phyloP scores from a whole-genome alignment of 2,888 invertebrate species.

The Melinaea menophilus region DNA sequence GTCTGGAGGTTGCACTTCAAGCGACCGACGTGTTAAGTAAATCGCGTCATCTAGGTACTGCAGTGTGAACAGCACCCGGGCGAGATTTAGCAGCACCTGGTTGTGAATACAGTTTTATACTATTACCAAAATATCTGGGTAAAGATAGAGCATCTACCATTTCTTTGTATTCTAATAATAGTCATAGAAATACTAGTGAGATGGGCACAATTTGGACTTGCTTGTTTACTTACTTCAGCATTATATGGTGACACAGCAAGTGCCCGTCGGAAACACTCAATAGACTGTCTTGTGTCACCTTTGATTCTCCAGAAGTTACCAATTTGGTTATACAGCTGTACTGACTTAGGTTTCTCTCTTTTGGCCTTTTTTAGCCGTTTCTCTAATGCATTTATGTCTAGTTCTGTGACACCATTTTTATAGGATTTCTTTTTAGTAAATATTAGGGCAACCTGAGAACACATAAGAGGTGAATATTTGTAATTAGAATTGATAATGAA shows the following conservation, averaged over 20 bases:
- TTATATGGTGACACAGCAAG: conserved; percentile 91
- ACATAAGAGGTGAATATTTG: conserved; percentile 1
- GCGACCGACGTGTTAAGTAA: conserved; percentile 88
- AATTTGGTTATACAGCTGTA: conserved; percentile 92
- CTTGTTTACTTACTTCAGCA: conserved; percentile 80
- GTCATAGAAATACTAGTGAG: not conserved
- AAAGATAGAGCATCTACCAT: not conserved
- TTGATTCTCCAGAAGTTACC: conserved; percentile 95
- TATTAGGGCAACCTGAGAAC: conserved; percentile 81
- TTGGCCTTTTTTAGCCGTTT: conserved; percentile 86
- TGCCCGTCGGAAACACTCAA: conserved; percentile 93
- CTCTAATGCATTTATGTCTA: conserved; percentile 86
- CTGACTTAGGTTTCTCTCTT: conserved; percentile 89
- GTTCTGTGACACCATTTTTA: conserved; percentile 80
- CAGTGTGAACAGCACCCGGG: conserved; percentile 89
- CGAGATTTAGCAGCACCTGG: conserved; percentile 87
- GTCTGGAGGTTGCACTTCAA: conserved; percentile 90
- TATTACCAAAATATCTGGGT: not conserved
- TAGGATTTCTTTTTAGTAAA: conserved; percentile 83
- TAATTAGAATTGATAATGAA: not conserved
- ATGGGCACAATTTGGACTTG: conserved; percentile 14
- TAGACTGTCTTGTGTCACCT: conserved; percentile 90
- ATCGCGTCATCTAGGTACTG: conserved; percentile 95
- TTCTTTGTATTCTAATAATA: not conserved
- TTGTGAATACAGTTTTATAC: conserved; percentile 17